phyloP scores from a whole-genome alignment of 2,113 vertebrate species.

The Leiothrix lutea region DNA sequence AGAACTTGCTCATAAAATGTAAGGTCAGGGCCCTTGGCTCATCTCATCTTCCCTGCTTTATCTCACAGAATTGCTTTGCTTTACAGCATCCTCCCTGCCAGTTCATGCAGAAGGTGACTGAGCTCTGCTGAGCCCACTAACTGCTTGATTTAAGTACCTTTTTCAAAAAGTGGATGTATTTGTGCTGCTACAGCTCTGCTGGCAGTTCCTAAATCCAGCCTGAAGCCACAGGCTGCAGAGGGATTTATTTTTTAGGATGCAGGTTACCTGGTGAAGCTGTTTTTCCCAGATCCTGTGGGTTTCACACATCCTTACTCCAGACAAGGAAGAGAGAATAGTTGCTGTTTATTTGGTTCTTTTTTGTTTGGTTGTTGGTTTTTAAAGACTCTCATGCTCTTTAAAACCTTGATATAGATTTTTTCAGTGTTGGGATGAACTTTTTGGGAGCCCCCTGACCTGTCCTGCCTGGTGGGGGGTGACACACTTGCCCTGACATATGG shows the following conservation, averaged over 20 bases:
- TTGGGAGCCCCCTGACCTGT: neutral
- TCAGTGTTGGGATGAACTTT: neutral
- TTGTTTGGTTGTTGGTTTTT: neutral
- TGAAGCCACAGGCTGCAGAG: neutral
- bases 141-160: neutral
- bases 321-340: no score
- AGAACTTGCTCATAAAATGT: neutral
- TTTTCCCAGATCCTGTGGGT: neutral
- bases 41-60: neutral
- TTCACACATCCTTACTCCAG: neutral
- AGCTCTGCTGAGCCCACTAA: neutral
- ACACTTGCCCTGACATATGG: rapidly evolving
- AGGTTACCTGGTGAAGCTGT: neutral
- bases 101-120: neutral
- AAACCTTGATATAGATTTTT: neutral
- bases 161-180: neutral
- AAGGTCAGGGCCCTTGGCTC: neutral
- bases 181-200: neutral
- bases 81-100: neutral
- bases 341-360: neutral
- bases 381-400: neutral
- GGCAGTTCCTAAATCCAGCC: neutral
- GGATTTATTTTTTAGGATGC: neutral
- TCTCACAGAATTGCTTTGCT: neutral
- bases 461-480: rapidly evolving